A percentile compares a stretch with the other conserved stretches of the same genome.
Evolutionary conservation across 2,888 invertebrate genomes (phyloP).

Genomic region (Acanthopleura granulata): DNA sequence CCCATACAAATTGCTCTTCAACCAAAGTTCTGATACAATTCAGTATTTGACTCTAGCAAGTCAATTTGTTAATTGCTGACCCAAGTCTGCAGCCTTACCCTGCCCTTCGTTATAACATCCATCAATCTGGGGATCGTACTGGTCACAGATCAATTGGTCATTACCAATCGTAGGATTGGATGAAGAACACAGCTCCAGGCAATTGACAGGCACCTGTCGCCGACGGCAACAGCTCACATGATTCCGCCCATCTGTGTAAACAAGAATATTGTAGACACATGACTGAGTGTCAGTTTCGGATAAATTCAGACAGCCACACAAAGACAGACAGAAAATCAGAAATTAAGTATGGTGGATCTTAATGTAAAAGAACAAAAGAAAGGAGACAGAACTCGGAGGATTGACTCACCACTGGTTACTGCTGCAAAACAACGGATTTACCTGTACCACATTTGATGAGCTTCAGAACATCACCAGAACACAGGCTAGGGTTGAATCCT

Average conservation of each 20-base stretch:
- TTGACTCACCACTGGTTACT: too few relatives aligned
- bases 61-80: too few relatives aligned
- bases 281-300: too few relatives aligned
- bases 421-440: not conserved
- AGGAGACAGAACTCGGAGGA: too few relatives aligned
- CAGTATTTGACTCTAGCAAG: too few relatives aligned
- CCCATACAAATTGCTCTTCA: too few relatives aligned
- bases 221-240: slow-evolving; percentile 6
- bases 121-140: not conserved
- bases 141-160: not conserved
- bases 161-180: not conserved
- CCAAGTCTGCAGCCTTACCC: not conserved
- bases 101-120: not conserved
- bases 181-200: not conserved
- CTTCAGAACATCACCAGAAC: not conserved
- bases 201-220: not conserved
- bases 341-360: too few relatives aligned
- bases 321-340: too few relatives aligned
- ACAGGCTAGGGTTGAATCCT: not conserved
- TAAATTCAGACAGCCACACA: too few relatives aligned
- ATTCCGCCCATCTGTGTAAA: not conserved
- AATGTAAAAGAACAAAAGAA: too few relatives aligned
- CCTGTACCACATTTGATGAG: slow-evolving; percentile 1
- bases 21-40: too few relatives aligned
- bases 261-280: too few relatives aligned